Evolutionary conservation across 2,797 vertebrate genomes (phyloP).

Genomic region (Bucorvus abyssinicus): DNA sequence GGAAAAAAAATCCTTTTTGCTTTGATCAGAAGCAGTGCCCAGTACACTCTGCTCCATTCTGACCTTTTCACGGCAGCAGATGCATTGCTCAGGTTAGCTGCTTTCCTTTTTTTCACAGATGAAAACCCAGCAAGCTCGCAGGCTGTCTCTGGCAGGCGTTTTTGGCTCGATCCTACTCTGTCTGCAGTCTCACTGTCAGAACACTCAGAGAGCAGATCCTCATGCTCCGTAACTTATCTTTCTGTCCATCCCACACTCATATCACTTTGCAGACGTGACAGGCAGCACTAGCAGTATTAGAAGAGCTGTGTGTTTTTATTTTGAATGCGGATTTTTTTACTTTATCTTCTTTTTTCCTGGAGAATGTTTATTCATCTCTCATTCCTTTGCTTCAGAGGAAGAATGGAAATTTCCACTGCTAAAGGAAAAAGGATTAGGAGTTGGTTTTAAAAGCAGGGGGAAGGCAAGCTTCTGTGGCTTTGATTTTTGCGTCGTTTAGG

Average conservation of each 20-base stretch:
- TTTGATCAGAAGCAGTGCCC: neutral
- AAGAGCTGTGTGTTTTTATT: constrained; percentile 28
- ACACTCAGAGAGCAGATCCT: constrained; percentile 31
- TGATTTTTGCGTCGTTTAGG: constrained; percentile 15
- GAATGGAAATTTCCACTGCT: constrained; percentile 64
- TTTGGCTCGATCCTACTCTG: constrained; percentile 60
- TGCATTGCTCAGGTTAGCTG: constrained; percentile 42
- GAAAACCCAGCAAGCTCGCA: constrained; percentile 32
- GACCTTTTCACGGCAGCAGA: constrained; percentile 20
- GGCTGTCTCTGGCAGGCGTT: constrained; percentile 50
- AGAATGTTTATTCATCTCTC: constrained; percentile 37
- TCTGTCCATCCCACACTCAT: constrained; percentile 45
- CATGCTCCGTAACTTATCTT: constrained; percentile 45
- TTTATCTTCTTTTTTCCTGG: neutral
- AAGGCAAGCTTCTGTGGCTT: constrained; percentile 20
- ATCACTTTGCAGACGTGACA: constrained; percentile 51
- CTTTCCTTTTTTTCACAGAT: constrained; percentile 30
- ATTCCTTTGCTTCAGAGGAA: constrained; percentile 39
- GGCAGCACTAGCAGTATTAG: neutral
- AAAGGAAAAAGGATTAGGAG: constrained; percentile 61
- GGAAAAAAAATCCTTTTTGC: neutral
- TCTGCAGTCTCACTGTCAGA: constrained; percentile 64
- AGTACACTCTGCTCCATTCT: neutral
- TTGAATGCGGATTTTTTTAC: constrained; percentile 22
- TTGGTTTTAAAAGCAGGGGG: constrained; percentile 46